Evolutionary conservation across 2,888 invertebrate species (phyloP).

Genomic region (Linyphia triangularis): DNA sequence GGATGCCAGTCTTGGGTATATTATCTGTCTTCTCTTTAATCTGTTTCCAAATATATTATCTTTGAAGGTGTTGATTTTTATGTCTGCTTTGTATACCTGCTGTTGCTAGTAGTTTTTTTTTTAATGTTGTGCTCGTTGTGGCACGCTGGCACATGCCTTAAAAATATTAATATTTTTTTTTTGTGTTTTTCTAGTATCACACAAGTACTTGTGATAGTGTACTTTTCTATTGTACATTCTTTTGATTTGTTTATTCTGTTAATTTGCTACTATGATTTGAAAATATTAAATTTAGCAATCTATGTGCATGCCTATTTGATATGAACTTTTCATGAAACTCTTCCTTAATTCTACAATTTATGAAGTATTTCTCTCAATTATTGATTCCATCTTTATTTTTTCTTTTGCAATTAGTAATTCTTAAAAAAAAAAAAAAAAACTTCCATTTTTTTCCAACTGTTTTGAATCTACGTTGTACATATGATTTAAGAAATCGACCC

Average conservation of each 20-base stretch:
- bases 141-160: constrained; percentile 64
- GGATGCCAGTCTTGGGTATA: constrained; percentile 15
- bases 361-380: background rate
- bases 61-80: constrained; percentile 20
- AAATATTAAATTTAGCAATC: background rate
- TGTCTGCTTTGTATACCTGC: constrained; percentile 56
- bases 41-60: constrained; percentile 21
- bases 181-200: constrained; percentile 31
- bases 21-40: constrained; percentile 32
- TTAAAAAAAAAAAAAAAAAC: background rate
- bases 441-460: background rate
- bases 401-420: background rate
- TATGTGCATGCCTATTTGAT: background rate
- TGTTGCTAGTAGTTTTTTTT: constrained; percentile 47
- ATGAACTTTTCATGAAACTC: no score
- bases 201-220: constrained; percentile 20
- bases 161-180: constrained; percentile 37
- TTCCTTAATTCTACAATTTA: background rate
- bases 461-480: background rate
- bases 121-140: constrained; percentile 47
- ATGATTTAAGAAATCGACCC: constrained; percentile 15
- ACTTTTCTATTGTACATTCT: constrained; percentile 44
- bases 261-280: constrained; percentile 13
- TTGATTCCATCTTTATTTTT: background rate
- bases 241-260: background rate